phyloP scores from a whole-genome alignment of 2,888 invertebrate species.

The Cephus rjabovi region DNA sequence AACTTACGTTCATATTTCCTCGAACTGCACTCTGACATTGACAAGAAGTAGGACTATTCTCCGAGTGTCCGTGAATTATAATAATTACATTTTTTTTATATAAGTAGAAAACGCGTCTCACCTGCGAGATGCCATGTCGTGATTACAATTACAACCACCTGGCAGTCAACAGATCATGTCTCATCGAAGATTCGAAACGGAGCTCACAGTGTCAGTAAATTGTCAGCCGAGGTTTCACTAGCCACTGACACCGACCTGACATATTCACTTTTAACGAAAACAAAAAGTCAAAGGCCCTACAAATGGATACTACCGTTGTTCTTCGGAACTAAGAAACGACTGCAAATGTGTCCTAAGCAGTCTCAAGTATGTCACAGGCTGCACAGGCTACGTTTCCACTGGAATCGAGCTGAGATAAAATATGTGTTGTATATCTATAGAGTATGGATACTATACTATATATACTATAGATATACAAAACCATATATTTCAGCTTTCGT shows the following conservation, averaged over 20 bases:
- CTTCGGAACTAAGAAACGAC: background rate
- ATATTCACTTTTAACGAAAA: constrained; percentile 23
- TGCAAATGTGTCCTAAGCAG: background rate
- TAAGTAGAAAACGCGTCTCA: constrained; percentile 52
- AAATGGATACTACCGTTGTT: constrained; percentile 1
- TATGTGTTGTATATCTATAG: background rate
- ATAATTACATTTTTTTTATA: constrained; percentile 43
- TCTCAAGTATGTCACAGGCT: background rate
- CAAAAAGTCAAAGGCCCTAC: constrained; percentile 14
- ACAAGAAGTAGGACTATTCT: constrained; percentile 38
- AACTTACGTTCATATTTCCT: background rate
- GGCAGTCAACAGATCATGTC: constrained; percentile 51
- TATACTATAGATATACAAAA: too few species aligned
- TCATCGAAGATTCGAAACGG: constrained; percentile 27
- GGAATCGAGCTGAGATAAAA: background rate
- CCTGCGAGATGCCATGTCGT: constrained; percentile 65
- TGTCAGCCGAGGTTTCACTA: background rate
- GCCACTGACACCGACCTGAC: constrained; percentile 22
- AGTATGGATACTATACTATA: too few species aligned
- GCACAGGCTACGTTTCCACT: background rate
- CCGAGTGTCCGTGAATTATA: constrained; percentile 47
- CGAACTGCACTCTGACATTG: constrained; percentile 7
- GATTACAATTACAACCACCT: constrained; percentile 49
- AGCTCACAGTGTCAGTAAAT: constrained; percentile 11
- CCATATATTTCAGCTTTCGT: too few species aligned